These are phyloP conservation scores for Eledone cirrhosa DNA, from an alignment of 2,888 invertebrate genomes.

Conservation along the genomic window DNA sequence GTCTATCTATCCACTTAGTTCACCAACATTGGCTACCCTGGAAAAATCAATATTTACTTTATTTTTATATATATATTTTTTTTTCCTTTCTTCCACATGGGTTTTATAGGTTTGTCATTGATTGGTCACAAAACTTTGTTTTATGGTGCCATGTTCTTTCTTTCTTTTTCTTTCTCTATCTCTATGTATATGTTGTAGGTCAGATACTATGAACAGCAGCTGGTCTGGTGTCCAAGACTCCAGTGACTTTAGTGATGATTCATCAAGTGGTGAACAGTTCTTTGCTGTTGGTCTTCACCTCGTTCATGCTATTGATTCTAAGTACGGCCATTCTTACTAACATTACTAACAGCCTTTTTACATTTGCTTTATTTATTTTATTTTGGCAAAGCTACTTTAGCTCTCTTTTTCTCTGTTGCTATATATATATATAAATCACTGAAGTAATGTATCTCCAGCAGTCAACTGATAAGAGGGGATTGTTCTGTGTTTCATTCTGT, in stretches of 20 bases:
- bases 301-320: constrained; percentile 45
- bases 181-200: constrained; percentile 36
- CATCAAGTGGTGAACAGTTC: constrained; percentile 58
- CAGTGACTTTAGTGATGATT: constrained; percentile 61
- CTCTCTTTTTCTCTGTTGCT: no score
- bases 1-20: no score
- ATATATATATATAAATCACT: no score
- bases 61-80: neutral
- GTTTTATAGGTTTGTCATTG: neutral
- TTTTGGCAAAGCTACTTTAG: neutral
- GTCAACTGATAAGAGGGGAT: no score
- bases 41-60: no score
- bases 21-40: no score
- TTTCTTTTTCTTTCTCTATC: neutral
- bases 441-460: no score
- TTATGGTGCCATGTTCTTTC: neutral
- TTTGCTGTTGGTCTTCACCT: constrained; percentile 47
- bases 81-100: neutral
- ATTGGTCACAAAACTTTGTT: neutral
- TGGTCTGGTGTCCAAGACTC: constrained; percentile 59
- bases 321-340: constrained; percentile 33
- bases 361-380: neutral
- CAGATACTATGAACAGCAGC: constrained; percentile 46
- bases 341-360: neutral
- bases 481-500: no score